Evolutionary conservation across 2,888 invertebrate species (phyloP).

Genomic region (Hemistola chrysoprasaria): DNA sequence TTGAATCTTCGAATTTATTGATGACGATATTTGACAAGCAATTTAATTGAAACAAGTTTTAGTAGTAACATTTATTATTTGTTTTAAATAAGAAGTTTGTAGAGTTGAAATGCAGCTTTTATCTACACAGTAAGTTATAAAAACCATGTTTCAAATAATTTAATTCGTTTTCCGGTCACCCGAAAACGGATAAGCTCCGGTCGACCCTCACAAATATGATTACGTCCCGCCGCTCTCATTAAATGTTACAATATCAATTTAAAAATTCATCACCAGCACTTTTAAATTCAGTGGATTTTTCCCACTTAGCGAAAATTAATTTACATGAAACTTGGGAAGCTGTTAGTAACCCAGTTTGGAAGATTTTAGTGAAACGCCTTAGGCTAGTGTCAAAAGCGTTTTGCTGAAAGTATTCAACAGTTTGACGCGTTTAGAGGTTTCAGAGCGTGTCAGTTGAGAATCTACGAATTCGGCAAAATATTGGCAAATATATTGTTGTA

Average conservation of each 20-base stretch:
- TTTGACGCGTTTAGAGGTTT: neutral
- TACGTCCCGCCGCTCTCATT: slow-evolving; percentile 25
- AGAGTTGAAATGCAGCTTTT: no score
- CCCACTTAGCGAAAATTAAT: neutral
- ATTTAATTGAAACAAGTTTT: no score
- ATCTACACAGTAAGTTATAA: no score
- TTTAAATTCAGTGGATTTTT: slow-evolving; percentile 3
- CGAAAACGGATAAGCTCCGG: slow-evolving; percentile 27
- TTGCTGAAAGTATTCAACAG: neutral
- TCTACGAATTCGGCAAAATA: neutral
- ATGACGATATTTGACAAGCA: no score
- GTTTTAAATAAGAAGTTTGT: no score
- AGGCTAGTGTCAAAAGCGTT: slow-evolving; percentile 1
- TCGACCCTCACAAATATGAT: slow-evolving; percentile 31
- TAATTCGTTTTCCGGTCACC: slow-evolving; percentile 27
- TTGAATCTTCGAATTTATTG: no score
- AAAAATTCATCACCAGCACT: slow-evolving; percentile 24
- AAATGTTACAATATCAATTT: slow-evolving; percentile 23
- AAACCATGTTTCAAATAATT: slow-evolving; percentile 25
- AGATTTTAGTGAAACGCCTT: neutral
- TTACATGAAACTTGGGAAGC: neutral
- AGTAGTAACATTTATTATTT: no score
- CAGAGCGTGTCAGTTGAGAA: no score
- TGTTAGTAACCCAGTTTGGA: neutral
- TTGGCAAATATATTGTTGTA: slow-evolving; percentile 1